A percentile compares a stretch with the other conserved stretches of the same genome.
These are phyloP conservation scores for Amblyopsis hoosieri DNA, from an alignment of 2,797 vertebrate species.

Conservation along the genomic window DNA sequence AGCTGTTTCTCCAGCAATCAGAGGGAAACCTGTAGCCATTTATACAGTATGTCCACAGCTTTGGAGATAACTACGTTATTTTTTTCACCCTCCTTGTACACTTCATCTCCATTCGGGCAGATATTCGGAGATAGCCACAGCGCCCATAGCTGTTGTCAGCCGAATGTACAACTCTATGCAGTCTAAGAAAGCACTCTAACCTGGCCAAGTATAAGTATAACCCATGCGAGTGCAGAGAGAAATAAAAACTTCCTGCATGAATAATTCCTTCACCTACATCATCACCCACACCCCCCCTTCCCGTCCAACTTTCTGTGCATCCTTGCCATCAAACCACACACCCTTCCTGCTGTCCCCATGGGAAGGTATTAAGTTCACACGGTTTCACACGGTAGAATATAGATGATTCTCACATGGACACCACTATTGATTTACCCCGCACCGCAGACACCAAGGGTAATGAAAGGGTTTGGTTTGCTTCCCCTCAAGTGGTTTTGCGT, in stretches of 20 bases:
- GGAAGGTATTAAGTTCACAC: conserved; percentile 68
- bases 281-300: conserved; percentile 26
- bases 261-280: conserved; percentile 41
- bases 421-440: conserved; percentile 70
- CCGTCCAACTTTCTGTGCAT: conserved; percentile 17
- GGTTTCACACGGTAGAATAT: conserved; percentile 70
- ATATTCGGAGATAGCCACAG: too few relatives aligned
- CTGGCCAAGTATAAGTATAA: conserved; percentile 8
- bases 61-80: conserved; percentile 3
- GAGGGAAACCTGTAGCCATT: conserved; percentile 12
- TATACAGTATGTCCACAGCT: conserved; percentile 12
- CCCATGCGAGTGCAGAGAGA: conserved; percentile 14
- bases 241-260: conserved; percentile 37
- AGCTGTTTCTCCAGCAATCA: conserved; percentile 23
- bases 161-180: conserved; percentile 12
- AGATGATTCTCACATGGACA: conserved; percentile 66
- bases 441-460: conserved; percentile 64
- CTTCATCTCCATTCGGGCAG: conserved; percentile 7
- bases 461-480: conserved; percentile 65
- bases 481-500: conserved; percentile 40
- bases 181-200: conserved; percentile 26
- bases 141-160: conserved; percentile 1
- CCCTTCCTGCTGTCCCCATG: conserved; percentile 54
- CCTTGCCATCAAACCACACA: conserved; percentile 53
- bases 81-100: conserved; percentile 13